phyloP scores from a whole-genome alignment of 2,113 vertebrate genomes.

The Cebus imitator region DNA sequence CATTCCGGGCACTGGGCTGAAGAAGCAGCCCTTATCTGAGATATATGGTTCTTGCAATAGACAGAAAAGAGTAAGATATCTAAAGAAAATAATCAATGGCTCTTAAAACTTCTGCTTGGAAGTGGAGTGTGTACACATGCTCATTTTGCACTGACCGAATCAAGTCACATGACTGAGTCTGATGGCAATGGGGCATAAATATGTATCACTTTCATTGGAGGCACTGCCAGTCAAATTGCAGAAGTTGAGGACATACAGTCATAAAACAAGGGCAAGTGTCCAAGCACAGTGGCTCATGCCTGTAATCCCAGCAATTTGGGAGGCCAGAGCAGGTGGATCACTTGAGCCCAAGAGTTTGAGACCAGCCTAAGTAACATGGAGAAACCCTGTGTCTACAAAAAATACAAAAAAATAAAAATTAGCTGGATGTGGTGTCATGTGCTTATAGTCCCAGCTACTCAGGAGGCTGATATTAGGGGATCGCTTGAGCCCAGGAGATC shows the following conservation, averaged over 20 bases:
- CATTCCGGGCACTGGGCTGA: not conserved
- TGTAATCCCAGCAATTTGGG: too few relatives aligned
- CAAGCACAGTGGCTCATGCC: too few relatives aligned
- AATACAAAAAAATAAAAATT: too few relatives aligned
- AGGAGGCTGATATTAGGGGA: too few relatives aligned
- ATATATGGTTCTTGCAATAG: not conserved
- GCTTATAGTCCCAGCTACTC: too few relatives aligned
- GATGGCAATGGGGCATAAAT: not conserved
- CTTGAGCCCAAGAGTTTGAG: too few relatives aligned
- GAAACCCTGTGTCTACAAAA: too few relatives aligned
- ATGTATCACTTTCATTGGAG: not conserved
- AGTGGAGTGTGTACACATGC: not conserved
- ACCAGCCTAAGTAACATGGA: too few relatives aligned
- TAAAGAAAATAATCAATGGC: not conserved
- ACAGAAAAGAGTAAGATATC: not conserved
- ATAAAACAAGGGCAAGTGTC: not conserved
- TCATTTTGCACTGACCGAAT: not conserved
- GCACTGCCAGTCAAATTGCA: not conserved
- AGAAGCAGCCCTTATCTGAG: not conserved
- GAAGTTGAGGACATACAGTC: not conserved
- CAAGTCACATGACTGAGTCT: not conserved
- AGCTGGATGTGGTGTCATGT: too few relatives aligned
- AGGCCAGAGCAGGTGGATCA: too few relatives aligned
- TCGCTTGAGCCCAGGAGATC: too few relatives aligned
- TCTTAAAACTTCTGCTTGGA: not conserved